Evolutionary conservation across 2,113 vertebrate species (phyloP), one percentile per base, ranked within the genome.

Genomic region (Epinephelus fuscoguttatus): DNA sequence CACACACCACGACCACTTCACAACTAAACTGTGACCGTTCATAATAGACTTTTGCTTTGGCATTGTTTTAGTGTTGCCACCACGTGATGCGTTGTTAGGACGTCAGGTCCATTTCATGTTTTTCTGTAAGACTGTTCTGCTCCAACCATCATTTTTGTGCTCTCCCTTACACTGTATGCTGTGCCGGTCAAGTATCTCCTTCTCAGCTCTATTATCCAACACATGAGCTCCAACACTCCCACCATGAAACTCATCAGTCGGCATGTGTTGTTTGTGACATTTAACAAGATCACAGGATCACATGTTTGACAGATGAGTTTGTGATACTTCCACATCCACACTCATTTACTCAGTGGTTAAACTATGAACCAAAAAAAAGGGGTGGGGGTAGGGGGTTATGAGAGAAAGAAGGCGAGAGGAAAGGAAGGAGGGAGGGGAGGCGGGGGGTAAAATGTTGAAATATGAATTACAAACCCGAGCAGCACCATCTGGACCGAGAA

Each of bases 401-500:
- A 82, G 55, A 68, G 73, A 64, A 74, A 68, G 67, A 81, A 67
- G 60, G 71, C 0, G 37, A 42, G 60, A 37, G 71, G 40, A 0
- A 25, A 18, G 25, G 59, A 25, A 55, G 21, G n/a, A 2, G 3
- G 60, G 11, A 25, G 3, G 6, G 12, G 37, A 4, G 17, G 47
- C 23, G n/a, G 57, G 19, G 64, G 3, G 75, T 53, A 47, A 91
- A 91, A 93, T 82, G 74, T 67, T 90, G 78, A 93, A 94, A 94
- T 91, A 93, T 95, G 92, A 95, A 95, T 95, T 93, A 93, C 82
- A 91, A 92, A 93, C 91, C 85, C 88, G 84, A 87, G 93, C 84
- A 40, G 91, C 88, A 84, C 94, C 95, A 96, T 96, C 95, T 95
- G 95, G 93, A 83, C 91, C 73, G 88, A 94, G 92, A 95, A 93